These are phyloP conservation scores for Tipula unca DNA, from an alignment of 2,888 invertebrate genomes.

Conservation along the genomic window DNA sequence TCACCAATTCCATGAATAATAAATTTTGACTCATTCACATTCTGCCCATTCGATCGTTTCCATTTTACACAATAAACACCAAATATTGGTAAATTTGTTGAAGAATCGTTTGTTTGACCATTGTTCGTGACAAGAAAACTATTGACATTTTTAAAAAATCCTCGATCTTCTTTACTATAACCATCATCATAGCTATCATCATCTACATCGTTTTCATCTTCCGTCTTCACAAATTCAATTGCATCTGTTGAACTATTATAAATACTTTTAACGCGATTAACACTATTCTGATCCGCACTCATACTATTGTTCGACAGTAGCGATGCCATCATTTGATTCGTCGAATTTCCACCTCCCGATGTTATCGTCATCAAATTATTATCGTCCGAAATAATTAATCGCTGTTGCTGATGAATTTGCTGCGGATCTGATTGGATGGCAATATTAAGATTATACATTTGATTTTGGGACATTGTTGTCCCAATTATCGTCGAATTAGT, in stretches of 20 bases:
- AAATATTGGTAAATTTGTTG: constrained; percentile 29
- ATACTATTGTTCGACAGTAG: neutral
- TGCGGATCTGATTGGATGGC: neutral
- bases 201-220: neutral
- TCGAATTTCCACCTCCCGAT: neutral
- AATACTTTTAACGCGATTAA: constrained; percentile 29
- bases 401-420: constrained; percentile 21
- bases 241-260: constrained; percentile 39
- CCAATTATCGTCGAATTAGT: constrained; percentile 40
- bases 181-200: neutral
- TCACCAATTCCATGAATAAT: constrained; percentile 33
- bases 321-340: neutral
- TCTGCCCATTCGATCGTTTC: constrained; percentile 35
- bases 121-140: neutral
- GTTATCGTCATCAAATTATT: constrained; percentile 21
- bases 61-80: constrained; percentile 41
- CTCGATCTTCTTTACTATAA: constrained; percentile 36
- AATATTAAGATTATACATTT: constrained; percentile 31
- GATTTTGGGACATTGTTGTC: constrained; percentile 31
- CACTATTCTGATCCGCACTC: constrained; percentile 24
- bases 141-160: constrained; percentile 33
- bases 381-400: constrained; percentile 24
- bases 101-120: neutral
- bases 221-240: constrained; percentile 30
- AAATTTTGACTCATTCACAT: constrained; percentile 42